Percentiles rank a stretch among this genome's conserved stretches.
Evolutionary conservation across 2,888 invertebrate genomes (phyloP).

Genomic region (Athalia circularis): DNA sequence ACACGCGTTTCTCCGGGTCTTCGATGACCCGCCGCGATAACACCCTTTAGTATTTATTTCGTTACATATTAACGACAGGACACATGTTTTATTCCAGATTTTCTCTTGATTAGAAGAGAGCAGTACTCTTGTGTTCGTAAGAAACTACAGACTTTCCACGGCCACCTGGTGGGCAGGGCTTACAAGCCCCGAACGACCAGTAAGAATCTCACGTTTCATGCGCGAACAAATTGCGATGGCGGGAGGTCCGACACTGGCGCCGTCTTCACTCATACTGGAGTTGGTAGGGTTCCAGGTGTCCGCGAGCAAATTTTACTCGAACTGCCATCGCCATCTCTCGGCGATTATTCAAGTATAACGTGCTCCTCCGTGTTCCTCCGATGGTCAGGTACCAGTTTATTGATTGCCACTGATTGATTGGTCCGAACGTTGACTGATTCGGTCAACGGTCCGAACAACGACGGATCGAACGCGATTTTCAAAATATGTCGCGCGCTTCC

Average conservation of each 20-base stretch:
- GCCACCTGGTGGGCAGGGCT: conserved; percentile 71
- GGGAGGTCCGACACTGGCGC: conserved; percentile 40
- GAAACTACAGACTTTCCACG: conserved; percentile 71
- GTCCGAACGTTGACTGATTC: too few relatives aligned
- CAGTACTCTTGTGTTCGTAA: conserved; percentile 67
- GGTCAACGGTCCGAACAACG: neutral
- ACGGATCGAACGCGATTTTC: too few relatives aligned
- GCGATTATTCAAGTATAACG: neutral
- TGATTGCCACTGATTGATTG: too few relatives aligned
- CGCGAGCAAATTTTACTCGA: neutral
- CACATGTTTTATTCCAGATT: conserved; percentile 66
- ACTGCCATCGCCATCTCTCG: conserved; percentile 10
- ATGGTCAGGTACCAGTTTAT: neutral
- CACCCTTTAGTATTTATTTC: conserved; percentile 60
- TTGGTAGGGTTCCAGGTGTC: conserved; percentile 7
- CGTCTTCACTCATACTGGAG: conserved; percentile 6
- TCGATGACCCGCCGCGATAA: conserved; percentile 58
- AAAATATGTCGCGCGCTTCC: too few relatives aligned
- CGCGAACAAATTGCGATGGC: conserved; percentile 36
- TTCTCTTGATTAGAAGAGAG: conserved; percentile 66
- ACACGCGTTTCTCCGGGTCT: conserved; percentile 53
- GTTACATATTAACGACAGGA: conserved; percentile 67
- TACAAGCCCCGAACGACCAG: conserved; percentile 52
- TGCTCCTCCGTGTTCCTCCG: neutral
- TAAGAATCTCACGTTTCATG: conserved; percentile 26